A percentile compares a stretch with the other conserved stretches of the same genome.
These are phyloP conservation scores for Marmota monax DNA, from an alignment of 2,113 vertebrate genomes.

Conservation along the genomic window DNA sequence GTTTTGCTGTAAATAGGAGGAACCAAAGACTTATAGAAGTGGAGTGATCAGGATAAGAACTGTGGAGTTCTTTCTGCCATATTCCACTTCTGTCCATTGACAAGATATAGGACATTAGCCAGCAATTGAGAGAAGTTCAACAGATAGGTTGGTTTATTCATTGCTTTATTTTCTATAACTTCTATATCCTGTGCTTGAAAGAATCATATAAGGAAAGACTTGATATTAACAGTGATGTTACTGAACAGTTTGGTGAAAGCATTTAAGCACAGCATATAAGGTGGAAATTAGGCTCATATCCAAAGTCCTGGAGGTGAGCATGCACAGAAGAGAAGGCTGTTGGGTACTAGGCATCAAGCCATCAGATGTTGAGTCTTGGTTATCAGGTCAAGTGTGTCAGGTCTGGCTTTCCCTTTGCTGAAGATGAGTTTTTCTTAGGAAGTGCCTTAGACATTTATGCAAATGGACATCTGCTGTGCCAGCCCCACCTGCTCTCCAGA, in stretches of 20 bases:
- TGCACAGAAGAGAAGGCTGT: no score
- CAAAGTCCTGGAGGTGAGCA: not conserved
- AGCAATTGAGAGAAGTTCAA: not conserved
- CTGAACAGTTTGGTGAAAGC: not conserved
- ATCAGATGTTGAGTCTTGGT: not conserved
- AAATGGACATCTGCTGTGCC: slow-evolving; percentile 56
- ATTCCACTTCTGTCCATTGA: not conserved
- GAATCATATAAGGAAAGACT: not conserved
- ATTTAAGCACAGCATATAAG: not conserved
- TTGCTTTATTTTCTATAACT: not conserved
- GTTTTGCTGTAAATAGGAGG: not conserved
- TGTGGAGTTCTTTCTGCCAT: not conserved
- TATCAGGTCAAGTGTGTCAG: slow-evolving; percentile 43
- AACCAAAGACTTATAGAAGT: not conserved
- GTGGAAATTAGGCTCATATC: not conserved
- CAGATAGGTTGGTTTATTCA: not conserved
- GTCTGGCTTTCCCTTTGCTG: slow-evolving; percentile 56
- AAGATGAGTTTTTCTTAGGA: slow-evolving; percentile 40
- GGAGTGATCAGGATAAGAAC: not conserved
- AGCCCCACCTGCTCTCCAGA: slow-evolving; percentile 62
- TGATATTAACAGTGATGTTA: not conserved
- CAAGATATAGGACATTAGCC: not conserved
- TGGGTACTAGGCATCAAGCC: not conserved
- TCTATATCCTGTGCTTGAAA: not conserved
- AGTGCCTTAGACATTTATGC: slow-evolving; percentile 45